Evolutionary conservation across 2,113 vertebrate genomes (phyloP).

Genomic region (Lynx canadensis): DNA sequence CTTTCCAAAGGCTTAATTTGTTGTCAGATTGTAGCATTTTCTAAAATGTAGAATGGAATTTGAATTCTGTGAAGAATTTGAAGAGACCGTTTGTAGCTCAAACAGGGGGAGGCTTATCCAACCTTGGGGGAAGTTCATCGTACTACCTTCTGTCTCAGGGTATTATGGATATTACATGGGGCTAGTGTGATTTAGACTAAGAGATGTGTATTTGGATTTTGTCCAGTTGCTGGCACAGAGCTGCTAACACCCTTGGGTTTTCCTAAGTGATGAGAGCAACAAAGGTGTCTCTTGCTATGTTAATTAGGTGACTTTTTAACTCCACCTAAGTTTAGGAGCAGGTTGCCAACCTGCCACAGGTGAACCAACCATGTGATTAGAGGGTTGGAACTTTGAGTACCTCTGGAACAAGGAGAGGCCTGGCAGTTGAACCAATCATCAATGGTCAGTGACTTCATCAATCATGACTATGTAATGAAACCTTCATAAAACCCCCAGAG

Average conservation of each 20-base stretch:
- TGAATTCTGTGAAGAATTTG: background rate
- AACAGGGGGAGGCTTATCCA: background rate
- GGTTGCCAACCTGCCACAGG: background rate
- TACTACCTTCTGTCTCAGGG: background rate
- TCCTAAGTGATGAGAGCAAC: background rate
- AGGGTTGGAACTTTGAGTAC: background rate
- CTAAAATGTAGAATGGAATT: background rate
- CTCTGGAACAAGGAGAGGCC: background rate
- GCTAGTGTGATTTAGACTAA: background rate
- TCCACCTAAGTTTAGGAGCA: background rate
- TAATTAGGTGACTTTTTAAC: background rate
- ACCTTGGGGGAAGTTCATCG: background rate
- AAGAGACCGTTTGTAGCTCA: background rate
- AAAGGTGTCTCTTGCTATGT: background rate
- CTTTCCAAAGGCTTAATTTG: background rate
- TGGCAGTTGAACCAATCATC: background rate
- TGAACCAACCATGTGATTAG: background rate
- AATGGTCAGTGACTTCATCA: background rate
- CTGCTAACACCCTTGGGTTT: background rate
- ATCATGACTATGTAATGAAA: background rate
- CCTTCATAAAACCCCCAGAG: background rate
- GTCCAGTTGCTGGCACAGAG: background rate
- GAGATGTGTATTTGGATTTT: background rate
- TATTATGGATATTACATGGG: background rate
- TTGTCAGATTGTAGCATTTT: background rate